These are phyloP conservation scores for Falco columbarius DNA, from an alignment of 2,797 vertebrate genomes.

Conservation along the genomic window DNA sequence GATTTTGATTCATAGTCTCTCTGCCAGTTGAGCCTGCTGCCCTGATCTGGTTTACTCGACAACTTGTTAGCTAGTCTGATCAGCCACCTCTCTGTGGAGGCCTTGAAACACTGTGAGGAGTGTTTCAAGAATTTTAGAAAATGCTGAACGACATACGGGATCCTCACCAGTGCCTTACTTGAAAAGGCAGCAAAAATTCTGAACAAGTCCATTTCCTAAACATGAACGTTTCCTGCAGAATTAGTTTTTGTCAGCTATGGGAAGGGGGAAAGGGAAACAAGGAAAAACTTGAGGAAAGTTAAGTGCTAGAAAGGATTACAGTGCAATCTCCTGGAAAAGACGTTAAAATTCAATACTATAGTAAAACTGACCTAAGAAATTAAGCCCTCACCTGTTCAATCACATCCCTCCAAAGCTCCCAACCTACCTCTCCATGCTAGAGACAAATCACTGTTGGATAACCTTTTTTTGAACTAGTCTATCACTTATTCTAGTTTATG, in stretches of 20 bases:
- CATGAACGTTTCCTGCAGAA: neutral
- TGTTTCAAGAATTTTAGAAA: neutral
- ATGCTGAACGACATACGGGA: neutral
- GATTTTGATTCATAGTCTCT: neutral
- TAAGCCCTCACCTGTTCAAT: neutral
- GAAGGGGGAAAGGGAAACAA: neutral
- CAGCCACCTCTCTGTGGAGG: neutral
- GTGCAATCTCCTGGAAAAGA: neutral
- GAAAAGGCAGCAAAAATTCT: neutral
- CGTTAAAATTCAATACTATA: neutral
- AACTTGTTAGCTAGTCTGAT: neutral
- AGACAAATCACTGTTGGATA: neutral
- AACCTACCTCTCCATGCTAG: neutral
- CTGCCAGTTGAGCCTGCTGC: neutral
- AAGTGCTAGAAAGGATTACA: neutral
- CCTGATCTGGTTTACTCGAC: neutral
- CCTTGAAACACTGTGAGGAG: neutral
- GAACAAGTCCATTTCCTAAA: neutral
- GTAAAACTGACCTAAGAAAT: neutral
- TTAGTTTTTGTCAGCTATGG: neutral
- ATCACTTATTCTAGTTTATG: neutral
- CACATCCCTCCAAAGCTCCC: neutral
- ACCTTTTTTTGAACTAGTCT: neutral
- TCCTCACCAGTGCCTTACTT: neutral
- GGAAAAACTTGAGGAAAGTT: neutral